phyloP scores from a whole-genome alignment of 1,140 invertebrate species.

The Pachypsylla venusta region DNA sequence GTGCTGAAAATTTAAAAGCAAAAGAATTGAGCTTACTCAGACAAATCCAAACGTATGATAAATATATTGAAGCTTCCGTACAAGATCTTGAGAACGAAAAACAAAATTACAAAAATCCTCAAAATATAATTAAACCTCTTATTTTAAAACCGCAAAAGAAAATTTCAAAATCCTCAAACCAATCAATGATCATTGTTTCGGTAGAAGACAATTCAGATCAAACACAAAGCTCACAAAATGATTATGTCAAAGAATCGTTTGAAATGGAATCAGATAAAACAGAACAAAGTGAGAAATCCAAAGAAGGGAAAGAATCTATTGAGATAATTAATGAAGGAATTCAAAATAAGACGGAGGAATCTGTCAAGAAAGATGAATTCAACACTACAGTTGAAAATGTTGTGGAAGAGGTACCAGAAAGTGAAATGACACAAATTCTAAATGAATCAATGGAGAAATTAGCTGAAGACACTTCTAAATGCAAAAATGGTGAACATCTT shows the following conservation, averaged over 20 bases:
- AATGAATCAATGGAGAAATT: too few species aligned
- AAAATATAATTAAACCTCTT: neutral
- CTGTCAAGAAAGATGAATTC: too few species aligned
- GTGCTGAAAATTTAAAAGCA: constrained; percentile 33
- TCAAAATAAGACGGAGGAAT: neutral
- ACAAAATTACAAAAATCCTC: neutral
- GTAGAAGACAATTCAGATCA: neutral
- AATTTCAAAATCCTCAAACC: neutral
- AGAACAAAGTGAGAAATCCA: neutral
- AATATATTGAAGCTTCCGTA: neutral
- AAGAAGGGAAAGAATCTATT: neutral
- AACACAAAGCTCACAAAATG: neutral
- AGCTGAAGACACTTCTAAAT: too few species aligned
- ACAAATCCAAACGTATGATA: constrained; percentile 30
- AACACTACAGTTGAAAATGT: too few species aligned
- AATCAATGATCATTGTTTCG: neutral
- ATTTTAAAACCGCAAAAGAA: neutral
- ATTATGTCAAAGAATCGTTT: neutral
- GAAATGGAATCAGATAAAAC: neutral
- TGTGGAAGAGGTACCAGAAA: too few species aligned
- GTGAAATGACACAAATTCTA: too few species aligned
- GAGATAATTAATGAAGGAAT: neutral
- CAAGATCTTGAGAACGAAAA: constrained; percentile 2
- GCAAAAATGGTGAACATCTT: too few species aligned
- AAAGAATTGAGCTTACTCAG: constrained; percentile 35